Percentiles rank a stretch among this genome's conserved stretches.
Evolutionary conservation across 2,888 invertebrate species (phyloP).

Genomic region (Heteromyza rotundicornis): DNA sequence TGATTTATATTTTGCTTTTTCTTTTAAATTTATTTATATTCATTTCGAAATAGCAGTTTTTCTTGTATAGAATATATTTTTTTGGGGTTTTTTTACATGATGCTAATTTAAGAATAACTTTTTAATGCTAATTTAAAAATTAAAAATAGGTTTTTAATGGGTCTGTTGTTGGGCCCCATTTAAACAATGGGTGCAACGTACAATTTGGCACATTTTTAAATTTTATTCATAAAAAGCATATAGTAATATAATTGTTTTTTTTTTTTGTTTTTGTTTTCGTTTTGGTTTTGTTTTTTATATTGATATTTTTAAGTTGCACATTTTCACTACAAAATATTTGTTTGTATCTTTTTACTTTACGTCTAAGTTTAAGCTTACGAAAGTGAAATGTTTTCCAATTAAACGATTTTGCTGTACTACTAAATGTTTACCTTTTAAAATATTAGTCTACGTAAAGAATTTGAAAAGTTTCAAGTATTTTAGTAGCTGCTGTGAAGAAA

Average conservation of each 20-base stretch:
- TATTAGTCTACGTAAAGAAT: constrained; percentile 13
- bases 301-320: constrained; percentile 13
- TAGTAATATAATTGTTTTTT: constrained; percentile 15
- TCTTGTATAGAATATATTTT: constrained; percentile 19
- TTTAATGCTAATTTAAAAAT: constrained; percentile 27
- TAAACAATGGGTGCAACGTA: constrained; percentile 57
- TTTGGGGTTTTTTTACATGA: constrained; percentile 43
- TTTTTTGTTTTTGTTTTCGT: constrained; percentile 26
- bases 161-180: constrained; percentile 41
- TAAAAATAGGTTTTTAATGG: constrained; percentile 29
- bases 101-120: constrained; percentile 51
- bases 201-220: constrained; percentile 60
- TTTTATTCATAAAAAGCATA: constrained; percentile 28
- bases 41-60: constrained; percentile 39
- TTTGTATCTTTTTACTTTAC: constrained; percentile 34
- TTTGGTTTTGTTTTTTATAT: constrained; percentile 22
- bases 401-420: constrained; percentile 10
- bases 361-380: constrained; percentile 30
- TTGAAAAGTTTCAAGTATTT: constrained; percentile 12
- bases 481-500: constrained; percentile 31
- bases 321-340: constrained; percentile 31
- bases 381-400: constrained; percentile 28
- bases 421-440: constrained; percentile 19
- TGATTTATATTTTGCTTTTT: constrained; percentile 35
- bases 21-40: constrained; percentile 18